Base-by-base conservation (phyloP, 2,113 vertebrate species). In the Bettongia penicillata region DNA sequence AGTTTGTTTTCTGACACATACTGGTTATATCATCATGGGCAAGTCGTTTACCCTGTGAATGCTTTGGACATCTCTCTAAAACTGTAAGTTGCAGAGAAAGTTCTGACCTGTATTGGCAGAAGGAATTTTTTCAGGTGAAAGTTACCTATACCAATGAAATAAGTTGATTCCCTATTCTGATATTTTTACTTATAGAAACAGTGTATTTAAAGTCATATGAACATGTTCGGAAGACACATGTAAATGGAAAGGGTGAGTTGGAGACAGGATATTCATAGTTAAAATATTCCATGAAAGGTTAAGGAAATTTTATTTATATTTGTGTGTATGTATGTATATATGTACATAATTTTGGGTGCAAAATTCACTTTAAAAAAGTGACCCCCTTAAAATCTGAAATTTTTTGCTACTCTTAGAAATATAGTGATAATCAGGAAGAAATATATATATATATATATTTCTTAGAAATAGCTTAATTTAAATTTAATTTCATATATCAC, bases 401-500 rank as follows among this genome's bases (percentile, higher is more conserved):
- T 84, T 84, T 77, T 84, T 84, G 19, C n/a, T 23, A 84, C 19
- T 84, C 57, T 61, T 37, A 37, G 12, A 37, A 37, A 68, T 16
- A 43, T 53, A 68, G 26, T 90, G 55, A 26, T 14, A 14, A 92
- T 55, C 52, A 52, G 52, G 52, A 52, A 52, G 16, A 95, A 57
- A 84, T 43, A 68, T 25, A 57, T 48, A 48, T 48, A 48, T 48
- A 48, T 2, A 48, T 48, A 48, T 2, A 48, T 48, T 48, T 48
- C 48, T 48, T 48, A 48, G 48, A 48, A 48, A 48, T 93, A 77
- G 68, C 97, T 95, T 93, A 51, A 89, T 94, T 95, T 94, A 92
- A 61, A 55, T 91, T 55, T 26, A 94, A 6, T 53, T 50, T 93
- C 95, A n/a, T 95, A 91, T 97, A 26, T 61, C 51, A 95, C 95